phyloP scores from a whole-genome alignment of 2,113 vertebrate species.

The Megaceryle torquata region DNA sequence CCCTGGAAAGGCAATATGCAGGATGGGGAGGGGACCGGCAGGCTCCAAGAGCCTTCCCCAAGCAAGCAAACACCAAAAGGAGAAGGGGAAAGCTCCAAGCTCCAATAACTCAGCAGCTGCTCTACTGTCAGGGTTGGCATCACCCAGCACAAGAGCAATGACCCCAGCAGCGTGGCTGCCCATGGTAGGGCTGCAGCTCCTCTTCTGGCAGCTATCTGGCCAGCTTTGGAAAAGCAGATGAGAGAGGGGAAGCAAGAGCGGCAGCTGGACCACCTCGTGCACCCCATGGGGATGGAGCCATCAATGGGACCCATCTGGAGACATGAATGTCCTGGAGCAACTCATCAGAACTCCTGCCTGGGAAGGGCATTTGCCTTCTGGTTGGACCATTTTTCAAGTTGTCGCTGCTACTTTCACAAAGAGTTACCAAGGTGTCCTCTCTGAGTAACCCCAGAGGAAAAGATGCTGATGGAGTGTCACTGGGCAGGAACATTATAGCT shows the following conservation, averaged over 20 bases:
- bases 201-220: background rate
- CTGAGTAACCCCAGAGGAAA: background rate
- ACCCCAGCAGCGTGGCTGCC: background rate
- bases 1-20: background rate
- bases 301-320: background rate
- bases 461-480: background rate
- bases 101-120: conserved; percentile 51
- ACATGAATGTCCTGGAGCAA: background rate
- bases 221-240: background rate
- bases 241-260: background rate
- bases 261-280: background rate
- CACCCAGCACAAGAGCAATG: background rate
- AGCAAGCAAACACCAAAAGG: conserved; percentile 20
- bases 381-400: conserved; percentile 42
- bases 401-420: conserved; percentile 19
- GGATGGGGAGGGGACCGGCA: background rate
- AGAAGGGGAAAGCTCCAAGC: conserved; percentile 22
- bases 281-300: background rate
- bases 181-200: background rate
- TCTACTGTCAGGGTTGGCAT: background rate
- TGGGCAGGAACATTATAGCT: background rate
- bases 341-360: background rate
- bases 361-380: conserved; percentile 34
- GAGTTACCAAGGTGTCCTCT: background rate
- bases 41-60: conserved; percentile 38